Evolutionary conservation across 2,888 invertebrate species (phyloP).

Genomic region (Thereva unica): DNA sequence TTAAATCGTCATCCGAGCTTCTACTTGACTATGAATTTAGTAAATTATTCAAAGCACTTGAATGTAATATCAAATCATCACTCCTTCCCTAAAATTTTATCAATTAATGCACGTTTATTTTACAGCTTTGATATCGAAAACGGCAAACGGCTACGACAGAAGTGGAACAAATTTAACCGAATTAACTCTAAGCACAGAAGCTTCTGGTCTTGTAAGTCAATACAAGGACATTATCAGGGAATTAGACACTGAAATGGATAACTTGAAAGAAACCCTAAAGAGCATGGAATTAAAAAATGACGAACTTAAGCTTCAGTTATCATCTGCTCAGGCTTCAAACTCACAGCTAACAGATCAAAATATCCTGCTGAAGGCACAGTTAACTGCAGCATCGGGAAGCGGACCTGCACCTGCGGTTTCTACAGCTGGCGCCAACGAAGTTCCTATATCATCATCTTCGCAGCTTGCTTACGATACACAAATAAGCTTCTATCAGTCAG

Average conservation of each 20-base stretch:
- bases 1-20: slow-evolving; percentile 75
- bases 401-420: slow-evolving; percentile 35
- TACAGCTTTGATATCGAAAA: slow-evolving; percentile 62
- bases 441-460: slow-evolving; percentile 5
- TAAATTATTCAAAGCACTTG: slow-evolving; percentile 81
- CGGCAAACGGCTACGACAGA: slow-evolving; percentile 59
- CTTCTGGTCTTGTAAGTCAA: slow-evolving; percentile 61
- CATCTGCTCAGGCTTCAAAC: slow-evolving; percentile 71
- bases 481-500: slow-evolving; percentile 48
- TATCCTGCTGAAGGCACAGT: slow-evolving; percentile 77
- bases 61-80: slow-evolving; percentile 59
- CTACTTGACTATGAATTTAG: slow-evolving; percentile 95
- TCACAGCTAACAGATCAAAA: slow-evolving; percentile 84
- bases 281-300: slow-evolving; percentile 48
- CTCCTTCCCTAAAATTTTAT: slow-evolving; percentile 8
- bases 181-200: slow-evolving; percentile 56
- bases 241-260: slow-evolving; percentile 72
- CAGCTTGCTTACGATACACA: slow-evolving; percentile 42
- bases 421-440: slow-evolving; percentile 10
- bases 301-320: slow-evolving; percentile 60
- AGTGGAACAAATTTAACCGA: slow-evolving; percentile 61
- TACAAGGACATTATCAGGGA: slow-evolving; percentile 91
- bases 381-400: slow-evolving; percentile 57
- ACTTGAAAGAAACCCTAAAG: slow-evolving; percentile 52
- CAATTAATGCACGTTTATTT: slow-evolving; percentile 19